phyloP scores from a whole-genome alignment of 2,797 vertebrate species.

The Coregonus sp. region DNA sequence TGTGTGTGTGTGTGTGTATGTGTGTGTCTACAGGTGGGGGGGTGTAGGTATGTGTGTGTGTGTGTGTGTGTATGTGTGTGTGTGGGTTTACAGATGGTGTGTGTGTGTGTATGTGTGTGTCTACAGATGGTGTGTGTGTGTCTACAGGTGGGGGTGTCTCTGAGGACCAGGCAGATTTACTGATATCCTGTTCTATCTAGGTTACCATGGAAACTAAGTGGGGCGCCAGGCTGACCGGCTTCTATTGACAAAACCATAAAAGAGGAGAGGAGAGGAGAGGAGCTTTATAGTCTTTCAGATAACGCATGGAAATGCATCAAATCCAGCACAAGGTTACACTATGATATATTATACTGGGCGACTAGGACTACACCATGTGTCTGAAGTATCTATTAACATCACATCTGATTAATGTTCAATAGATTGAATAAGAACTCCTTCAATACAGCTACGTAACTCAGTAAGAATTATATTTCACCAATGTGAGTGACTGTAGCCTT shows the following conservation, averaged over 20 bases:
- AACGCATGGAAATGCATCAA: background rate
- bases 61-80: background rate
- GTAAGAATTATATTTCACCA: background rate
- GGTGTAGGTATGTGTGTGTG: background rate
- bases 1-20: background rate
- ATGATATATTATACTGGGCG: background rate
- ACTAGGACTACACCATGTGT: background rate
- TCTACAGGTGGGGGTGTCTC: conserved; percentile 4
- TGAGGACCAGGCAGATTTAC: conserved; percentile 22
- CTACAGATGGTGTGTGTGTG: conserved; percentile 16
- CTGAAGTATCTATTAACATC: background rate
- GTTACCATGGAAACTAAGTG: conserved; percentile 77
- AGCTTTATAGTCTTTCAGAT: background rate
- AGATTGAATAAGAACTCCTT: no score
- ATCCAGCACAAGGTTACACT: background rate
- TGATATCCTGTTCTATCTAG: conserved; percentile 33
- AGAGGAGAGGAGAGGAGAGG: background rate
- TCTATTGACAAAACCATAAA: conserved; percentile 74
- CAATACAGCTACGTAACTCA: background rate
- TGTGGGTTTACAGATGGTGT: no score
- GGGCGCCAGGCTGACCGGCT: conserved; percentile 28
- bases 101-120: no score
- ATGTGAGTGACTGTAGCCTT: background rate
- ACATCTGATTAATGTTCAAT: background rate
- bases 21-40: conserved; percentile 30